Conservation (phyloP, 2,888 invertebrate genomes). For the Pachliopta kotzebuea region DNA sequence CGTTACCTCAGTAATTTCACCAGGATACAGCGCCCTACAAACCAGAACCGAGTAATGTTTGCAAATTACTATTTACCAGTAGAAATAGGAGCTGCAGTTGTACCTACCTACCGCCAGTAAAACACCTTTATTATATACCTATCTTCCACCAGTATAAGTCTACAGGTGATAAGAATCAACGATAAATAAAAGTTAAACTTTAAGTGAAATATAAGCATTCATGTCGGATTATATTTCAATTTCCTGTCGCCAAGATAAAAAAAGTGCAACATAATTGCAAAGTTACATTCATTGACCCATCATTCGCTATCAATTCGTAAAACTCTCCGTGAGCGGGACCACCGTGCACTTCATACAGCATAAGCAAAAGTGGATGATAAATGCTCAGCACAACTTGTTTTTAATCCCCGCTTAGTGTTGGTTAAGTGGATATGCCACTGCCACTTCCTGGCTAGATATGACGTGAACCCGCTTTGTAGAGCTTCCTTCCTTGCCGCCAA, state of each 20-base stretch:
- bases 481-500: slow-evolving; percentile 68
- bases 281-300: slow-evolving; percentile 26
- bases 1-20: too few relatives aligned
- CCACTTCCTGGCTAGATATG: slow-evolving; percentile 71
- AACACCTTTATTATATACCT: too few relatives aligned
- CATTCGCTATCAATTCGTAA: slow-evolving; percentile 30
- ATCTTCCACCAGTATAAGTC: too few relatives aligned
- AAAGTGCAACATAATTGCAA: slow-evolving; percentile 21
- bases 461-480: slow-evolving; percentile 59
- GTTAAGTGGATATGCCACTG: slow-evolving; percentile 53
- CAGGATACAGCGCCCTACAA: too few relatives aligned
- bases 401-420: slow-evolving; percentile 60
- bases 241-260: slow-evolving; percentile 8
- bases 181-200: background rate
- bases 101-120: too few relatives aligned
- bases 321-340: slow-evolving; percentile 43
- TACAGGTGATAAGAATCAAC: background rate
- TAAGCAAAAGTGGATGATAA: slow-evolving; percentile 46
- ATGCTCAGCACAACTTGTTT: slow-evolving; percentile 53
- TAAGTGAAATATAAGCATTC: background rate
- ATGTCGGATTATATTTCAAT: slow-evolving; percentile 14
- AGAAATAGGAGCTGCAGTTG: too few relatives aligned
- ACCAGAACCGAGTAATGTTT: too few relatives aligned
- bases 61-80: too few relatives aligned
- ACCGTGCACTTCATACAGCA: slow-evolving; percentile 44